Base-by-base conservation (phyloP, 2,113 vertebrate genomes). In the Dromas ardeola region DNA sequence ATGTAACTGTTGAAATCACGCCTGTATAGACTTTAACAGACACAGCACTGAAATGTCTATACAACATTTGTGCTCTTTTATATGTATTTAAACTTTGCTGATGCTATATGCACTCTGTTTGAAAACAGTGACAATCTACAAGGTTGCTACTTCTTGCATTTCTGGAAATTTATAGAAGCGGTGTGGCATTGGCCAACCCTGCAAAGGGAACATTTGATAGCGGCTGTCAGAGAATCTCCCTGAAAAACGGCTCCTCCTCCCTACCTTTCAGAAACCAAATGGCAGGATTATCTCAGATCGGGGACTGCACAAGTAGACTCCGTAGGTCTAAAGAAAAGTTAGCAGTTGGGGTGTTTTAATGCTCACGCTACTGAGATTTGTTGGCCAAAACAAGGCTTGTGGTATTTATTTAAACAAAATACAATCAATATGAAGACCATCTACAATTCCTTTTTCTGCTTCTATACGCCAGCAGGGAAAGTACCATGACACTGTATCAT, bases 331-430 rank as follows among this genome's bases (percentile, higher is more conserved):
- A 69, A 76, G 73, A 36, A 36, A 73, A 88, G 53, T 61, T 47
- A 80, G 53, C 67, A 63, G 9, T 6, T 61, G 53, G 19, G 67
- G 30, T 49, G 22, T 49, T 88, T 43, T 30, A 59, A 55, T 29
- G 77, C 72, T 93, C 36, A 45, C 0, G 0, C 71, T 84, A 40
- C 47, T 25, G 45, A 79, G 63, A 76, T 83, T 78, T 65, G 53
- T 82, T 53, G 79, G 65, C 47, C 66, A 83, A 86, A 59, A 89
- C 38, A 92, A 93, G 92, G 56, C 82, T 81, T 87, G 65, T 69
- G 73, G 27, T 92, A 96, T 90, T 95, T 96, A 95, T 43, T 67
- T 76, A 97, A 73, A 72, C 56, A 89, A 95, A 94, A 90, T 78
- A 55, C 42, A 73, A 85, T 74, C 43, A 52, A 95, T 42, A 72